These are phyloP conservation scores for Panagrolaimus sp. DNA, from an alignment of 1,140 invertebrate genomes.

Conservation along the genomic window DNA sequence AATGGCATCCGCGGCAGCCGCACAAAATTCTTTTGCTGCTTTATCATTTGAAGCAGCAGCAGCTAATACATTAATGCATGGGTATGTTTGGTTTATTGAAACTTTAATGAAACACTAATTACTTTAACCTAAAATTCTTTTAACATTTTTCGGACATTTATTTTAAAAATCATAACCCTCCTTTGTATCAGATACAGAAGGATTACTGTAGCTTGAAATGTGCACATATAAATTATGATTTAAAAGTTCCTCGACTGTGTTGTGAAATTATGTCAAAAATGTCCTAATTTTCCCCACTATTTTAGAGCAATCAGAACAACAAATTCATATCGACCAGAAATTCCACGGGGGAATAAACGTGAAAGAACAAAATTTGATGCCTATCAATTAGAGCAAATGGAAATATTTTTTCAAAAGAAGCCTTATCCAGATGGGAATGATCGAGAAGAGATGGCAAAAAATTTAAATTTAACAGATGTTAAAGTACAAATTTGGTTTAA, in stretches of 20 bases:
- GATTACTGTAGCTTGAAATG: too few relatives aligned
- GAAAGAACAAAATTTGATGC: conserved; percentile 5
- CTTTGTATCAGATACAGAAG: too few relatives aligned
- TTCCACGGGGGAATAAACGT: neutral
- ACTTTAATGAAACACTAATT: too few relatives aligned
- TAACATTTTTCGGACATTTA: too few relatives aligned
- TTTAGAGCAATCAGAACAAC: neutral
- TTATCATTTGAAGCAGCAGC: neutral
- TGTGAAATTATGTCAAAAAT: too few relatives aligned
- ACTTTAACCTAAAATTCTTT: too few relatives aligned
- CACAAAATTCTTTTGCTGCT: conserved; percentile 1
- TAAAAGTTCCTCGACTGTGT: too few relatives aligned
- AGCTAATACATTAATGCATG: neutral
- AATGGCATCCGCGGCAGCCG: neutral
- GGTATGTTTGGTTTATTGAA: neutral
- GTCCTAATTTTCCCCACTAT: too few relatives aligned
- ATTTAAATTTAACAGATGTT: neutral
- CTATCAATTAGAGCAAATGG: neutral
- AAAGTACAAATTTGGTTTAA: conserved; percentile 12
- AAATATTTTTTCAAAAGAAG: neutral
- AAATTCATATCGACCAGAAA: neutral
- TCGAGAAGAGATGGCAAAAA: conserved; percentile 3
- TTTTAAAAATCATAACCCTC: too few relatives aligned
- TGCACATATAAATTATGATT: too few relatives aligned
- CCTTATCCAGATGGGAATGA: neutral